Percentiles rank a stretch among this genome's conserved stretches.
Conservation (phyloP, 2,888 invertebrate species). For the Galeruca laticollis region DNA sequence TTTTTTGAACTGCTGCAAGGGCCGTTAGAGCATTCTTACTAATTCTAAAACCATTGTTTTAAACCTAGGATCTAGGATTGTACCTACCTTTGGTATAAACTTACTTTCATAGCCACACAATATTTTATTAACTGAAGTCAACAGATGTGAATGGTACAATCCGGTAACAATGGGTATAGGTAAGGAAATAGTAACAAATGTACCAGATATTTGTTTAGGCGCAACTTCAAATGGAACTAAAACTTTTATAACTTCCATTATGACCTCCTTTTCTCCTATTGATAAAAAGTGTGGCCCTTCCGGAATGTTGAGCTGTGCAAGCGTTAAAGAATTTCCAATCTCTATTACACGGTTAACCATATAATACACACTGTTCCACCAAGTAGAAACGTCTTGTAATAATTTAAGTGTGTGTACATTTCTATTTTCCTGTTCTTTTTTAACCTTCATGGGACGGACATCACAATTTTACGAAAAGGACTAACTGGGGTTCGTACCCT, state of each 20-base stretch:
- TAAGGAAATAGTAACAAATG: constrained; percentile 20
- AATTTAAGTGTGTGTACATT: constrained; percentile 15
- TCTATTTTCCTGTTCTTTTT: no score
- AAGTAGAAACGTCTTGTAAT: constrained; percentile 21
- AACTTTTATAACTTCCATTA: no score
- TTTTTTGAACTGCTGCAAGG: constrained; percentile 16
- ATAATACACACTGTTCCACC: constrained; percentile 25
- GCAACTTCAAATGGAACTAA: constrained; percentile 23
- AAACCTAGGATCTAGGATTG: constrained; percentile 26
- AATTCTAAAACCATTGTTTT: constrained; percentile 16
- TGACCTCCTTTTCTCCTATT: background rate
- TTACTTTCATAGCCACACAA: constrained; percentile 15
- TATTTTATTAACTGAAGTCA: constrained; percentile 3
- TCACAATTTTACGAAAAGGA: no score
- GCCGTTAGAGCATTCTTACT: constrained; percentile 14
- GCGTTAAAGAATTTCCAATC: constrained; percentile 20
- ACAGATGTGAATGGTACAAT: background rate
- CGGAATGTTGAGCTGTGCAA: constrained; percentile 10
- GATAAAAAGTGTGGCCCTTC: constrained; percentile 12
- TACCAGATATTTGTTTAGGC: constrained; percentile 18
- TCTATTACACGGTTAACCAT: constrained; percentile 14
- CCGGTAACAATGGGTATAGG: constrained; percentile 15
- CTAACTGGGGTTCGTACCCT: no score
- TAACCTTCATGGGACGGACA: no score
- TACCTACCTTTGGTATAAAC: constrained; percentile 13